Percentiles rank a stretch among this genome's conserved stretches.
Evolutionary conservation across 1,140 invertebrate genomes (phyloP).

Genomic region (Ceratina calcarata): DNA sequence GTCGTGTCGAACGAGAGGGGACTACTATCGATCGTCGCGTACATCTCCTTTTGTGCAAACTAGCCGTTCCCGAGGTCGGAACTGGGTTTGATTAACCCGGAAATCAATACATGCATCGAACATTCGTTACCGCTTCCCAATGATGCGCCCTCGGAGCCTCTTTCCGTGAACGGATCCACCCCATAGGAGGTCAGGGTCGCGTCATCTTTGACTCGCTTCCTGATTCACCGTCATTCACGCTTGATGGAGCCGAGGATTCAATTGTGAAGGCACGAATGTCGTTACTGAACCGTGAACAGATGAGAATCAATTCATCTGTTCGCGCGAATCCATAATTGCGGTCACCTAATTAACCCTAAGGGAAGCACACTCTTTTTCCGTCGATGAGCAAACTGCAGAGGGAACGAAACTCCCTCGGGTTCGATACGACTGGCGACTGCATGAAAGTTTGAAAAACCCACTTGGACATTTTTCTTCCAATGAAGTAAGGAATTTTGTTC

Average conservation of each 20-base stretch:
- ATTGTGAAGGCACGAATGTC: not conserved
- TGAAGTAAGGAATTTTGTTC: not conserved
- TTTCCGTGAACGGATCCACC: not conserved
- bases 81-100: constrained; percentile 49
- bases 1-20: not conserved
- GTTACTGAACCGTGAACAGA: not conserved
- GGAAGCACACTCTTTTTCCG: not conserved
- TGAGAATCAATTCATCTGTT: not conserved
- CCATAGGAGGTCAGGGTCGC: constrained; percentile 30
- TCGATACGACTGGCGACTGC: not conserved
- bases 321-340: not conserved
- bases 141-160: constrained; percentile 27
- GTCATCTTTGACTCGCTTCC: not conserved
- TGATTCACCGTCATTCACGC: constrained; percentile 2
- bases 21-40: constrained; percentile 27
- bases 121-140: constrained; percentile 27
- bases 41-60: constrained; percentile 27
- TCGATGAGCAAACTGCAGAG: not conserved
- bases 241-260: not conserved
- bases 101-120: constrained; percentile 37
- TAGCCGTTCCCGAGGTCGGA: constrained; percentile 21
- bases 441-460: not conserved
- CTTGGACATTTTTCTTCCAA: not conserved
- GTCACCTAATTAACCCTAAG: not conserved
- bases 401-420: not conserved